These are phyloP conservation scores for Agrochola litura DNA, from an alignment of 2,888 invertebrate genomes.

Conservation along the genomic window DNA sequence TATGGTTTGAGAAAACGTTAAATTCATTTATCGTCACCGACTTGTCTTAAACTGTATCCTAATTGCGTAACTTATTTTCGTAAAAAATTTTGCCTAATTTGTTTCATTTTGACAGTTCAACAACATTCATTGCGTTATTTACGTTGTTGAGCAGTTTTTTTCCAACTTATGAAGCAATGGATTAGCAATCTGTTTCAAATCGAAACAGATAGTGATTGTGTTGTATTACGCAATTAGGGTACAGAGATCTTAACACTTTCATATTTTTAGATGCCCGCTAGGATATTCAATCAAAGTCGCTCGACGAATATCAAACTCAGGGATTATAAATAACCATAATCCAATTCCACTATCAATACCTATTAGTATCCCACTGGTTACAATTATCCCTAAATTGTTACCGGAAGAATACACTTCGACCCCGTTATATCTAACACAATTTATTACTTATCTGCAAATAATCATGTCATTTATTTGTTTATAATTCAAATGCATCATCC, in stretches of 20 bases:
- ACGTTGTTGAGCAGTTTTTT: too few relatives aligned
- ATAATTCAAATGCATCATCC: conserved; percentile 48
- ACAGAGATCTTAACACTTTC: conserved; percentile 46
- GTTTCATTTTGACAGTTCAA: too few relatives aligned
- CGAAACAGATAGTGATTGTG: too few relatives aligned
- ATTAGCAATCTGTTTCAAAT: too few relatives aligned
- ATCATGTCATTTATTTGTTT: conserved; percentile 67
- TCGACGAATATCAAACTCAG: conserved; percentile 15
- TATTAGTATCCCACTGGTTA: conserved; percentile 17
- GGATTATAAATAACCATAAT: conserved; percentile 19
- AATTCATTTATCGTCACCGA: conserved; percentile 8
- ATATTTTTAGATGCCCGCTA: conserved; percentile 28
- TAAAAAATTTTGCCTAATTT: too few relatives aligned
- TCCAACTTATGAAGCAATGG: too few relatives aligned
- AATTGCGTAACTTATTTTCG: too few relatives aligned
- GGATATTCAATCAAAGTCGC: conserved; percentile 13
- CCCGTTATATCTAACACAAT: conserved; percentile 75
- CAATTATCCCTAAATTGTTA: conserved; percentile 66
- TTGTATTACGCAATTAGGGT: too few relatives aligned
- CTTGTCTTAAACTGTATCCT: conserved; percentile 8
- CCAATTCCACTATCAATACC: conserved; percentile 11
- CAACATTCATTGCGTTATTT: too few relatives aligned
- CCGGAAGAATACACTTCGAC: conserved; percentile 80
- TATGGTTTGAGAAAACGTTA: neutral
- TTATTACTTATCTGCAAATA: conserved; percentile 72